Evolutionary conservation across 2,888 invertebrate species (phyloP), one percentile per base, ranked within the genome.

Genomic region (Agrotis segetum): DNA sequence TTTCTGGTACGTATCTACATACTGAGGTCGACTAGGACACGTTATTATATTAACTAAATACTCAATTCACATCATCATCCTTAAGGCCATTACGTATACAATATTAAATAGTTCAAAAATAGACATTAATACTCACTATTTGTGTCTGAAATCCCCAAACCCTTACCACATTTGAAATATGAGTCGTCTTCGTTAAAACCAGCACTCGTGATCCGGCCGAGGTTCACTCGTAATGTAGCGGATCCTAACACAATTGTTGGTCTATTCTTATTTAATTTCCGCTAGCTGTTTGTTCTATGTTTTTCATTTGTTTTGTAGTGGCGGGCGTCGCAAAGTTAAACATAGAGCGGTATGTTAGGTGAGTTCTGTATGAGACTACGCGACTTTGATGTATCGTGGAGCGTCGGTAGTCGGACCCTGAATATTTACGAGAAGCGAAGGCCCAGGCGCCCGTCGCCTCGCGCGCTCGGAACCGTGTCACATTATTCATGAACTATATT

Each of bases 301-400:
- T 87, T 88, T 89, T 87, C 84, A 86, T 86, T 85, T 85, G 83
- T 85, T 87, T 81, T 78, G 70, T 80, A 77, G 60, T 71, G 56
- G 73, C 58, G 49, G 59, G 29, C 53, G 72, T 73, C 71, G 71
- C 65, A 71, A 81, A 82, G 79, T 81, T 84, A 81, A 81, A 86
- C 87, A 88, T 80, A 77, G 81, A 78, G 80, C 74, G 79, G 88
- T 87, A 88, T 86, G 84, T 81, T 74, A 67, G 81, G 84, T 85
- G 74, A 71, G 67, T 64, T 63, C 68, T 67, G 86, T 90, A 90
- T 90, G 89, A 89, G 89, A 88, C 88, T 88, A 89, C 88, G 82
- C 88, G 92, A 93, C 93, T 92, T 92, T 92, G 93, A 93, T 93
- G 92, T 92, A 93, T 92, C 89, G 91, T 88, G 88, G 88, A 89